A percentile compares a stretch with the other conserved stretches of the same genome.
Evolutionary conservation across 2,113 vertebrate species (phyloP).

Genomic region (Falco punctatus): DNA sequence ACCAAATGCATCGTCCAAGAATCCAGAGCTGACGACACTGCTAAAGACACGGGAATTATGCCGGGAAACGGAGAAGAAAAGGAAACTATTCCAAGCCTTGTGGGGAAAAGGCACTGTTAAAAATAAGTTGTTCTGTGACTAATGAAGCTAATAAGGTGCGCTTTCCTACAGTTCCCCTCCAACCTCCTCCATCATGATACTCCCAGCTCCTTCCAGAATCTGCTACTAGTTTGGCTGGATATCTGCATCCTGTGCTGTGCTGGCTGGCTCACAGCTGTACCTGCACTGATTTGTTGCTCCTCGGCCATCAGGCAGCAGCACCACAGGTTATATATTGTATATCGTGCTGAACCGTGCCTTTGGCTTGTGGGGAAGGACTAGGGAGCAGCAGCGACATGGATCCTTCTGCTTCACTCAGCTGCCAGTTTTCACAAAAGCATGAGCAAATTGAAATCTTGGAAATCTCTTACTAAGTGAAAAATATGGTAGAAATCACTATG

Average conservation of each 20-base stretch:
- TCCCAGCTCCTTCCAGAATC: background rate
- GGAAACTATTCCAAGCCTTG: background rate
- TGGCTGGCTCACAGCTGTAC: background rate
- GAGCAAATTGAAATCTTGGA: background rate
- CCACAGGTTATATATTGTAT: no score
- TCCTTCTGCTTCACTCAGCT: background rate
- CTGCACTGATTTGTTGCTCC: background rate
- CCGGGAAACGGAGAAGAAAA: background rate
- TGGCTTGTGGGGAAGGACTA: background rate
- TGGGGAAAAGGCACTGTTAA: background rate
- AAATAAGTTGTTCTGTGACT: background rate
- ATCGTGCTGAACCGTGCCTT: background rate
- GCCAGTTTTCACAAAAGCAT: background rate
- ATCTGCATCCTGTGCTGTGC: background rate
- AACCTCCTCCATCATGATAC: background rate
- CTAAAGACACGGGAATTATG: background rate
- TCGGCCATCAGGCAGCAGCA: background rate
- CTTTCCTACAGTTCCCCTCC: background rate
- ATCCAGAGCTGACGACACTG: background rate
- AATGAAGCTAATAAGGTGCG: background rate
- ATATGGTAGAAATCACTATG: background rate
- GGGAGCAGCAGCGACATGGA: background rate
- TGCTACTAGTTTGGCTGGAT: background rate
- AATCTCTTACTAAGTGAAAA: background rate
- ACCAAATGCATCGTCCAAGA: accelerated